phyloP scores from a whole-genome alignment of 2,888 invertebrate genomes.

The Deilephila elpenor region DNA sequence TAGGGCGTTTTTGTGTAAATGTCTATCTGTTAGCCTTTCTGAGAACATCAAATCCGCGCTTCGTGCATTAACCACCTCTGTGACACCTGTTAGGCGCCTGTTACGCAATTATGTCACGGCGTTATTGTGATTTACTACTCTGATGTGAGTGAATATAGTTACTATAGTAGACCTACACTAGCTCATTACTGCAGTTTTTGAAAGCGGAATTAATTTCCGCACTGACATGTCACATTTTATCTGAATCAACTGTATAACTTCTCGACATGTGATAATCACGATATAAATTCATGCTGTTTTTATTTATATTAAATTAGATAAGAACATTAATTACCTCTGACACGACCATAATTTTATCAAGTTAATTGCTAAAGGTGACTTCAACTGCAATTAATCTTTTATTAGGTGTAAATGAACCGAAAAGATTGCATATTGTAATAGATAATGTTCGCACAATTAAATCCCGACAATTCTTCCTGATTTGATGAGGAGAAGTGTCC shows the following conservation, averaged over 20 bases:
- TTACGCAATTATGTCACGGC: not conserved
- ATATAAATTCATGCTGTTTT: constrained; percentile 41
- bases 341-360: not conserved
- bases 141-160: too few species aligned
- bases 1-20: too few species aligned
- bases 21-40: too few species aligned
- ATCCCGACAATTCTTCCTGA: not conserved
- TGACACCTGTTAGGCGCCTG: too few species aligned
- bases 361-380: not conserved
- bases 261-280: constrained; percentile 48
- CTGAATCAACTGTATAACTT: not conserved
- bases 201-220: constrained; percentile 3
- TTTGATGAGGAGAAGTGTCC: too few species aligned
- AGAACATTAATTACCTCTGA: constrained; percentile 13
- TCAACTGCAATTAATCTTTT: constrained; percentile 4
- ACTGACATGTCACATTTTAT: constrained; percentile 27
- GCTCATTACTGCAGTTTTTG: constrained; percentile 5
- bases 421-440: not conserved
- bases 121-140: not conserved
- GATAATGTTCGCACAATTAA: not conserved
- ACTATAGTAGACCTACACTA: not conserved
- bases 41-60: too few species aligned
- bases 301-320: constrained; percentile 21
- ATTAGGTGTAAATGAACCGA: not conserved
- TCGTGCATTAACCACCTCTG: too few species aligned